Base-by-base conservation (phyloP, 2,888 invertebrate species). In the Nycteola revayana region DNA sequence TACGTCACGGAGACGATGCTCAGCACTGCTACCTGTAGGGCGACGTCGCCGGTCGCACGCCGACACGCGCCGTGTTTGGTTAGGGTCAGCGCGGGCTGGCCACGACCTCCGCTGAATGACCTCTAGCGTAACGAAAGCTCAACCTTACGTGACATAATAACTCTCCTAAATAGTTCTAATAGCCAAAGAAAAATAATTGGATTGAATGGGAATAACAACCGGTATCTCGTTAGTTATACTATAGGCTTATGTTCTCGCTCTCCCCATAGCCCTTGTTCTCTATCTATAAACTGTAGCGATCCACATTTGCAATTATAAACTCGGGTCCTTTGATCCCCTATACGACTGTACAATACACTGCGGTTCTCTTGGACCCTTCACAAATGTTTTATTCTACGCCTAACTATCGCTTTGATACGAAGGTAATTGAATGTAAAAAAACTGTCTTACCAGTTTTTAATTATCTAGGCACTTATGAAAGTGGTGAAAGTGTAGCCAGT, bases 1-100 rank as follows among this genome's bases (percentile, higher is more conserved):
- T 72, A 71, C 75, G 74, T 74, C 78, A 75, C 57, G 44, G 28
- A 41, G 42, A 39, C 50, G 51, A 47, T 49, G 46, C 42, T 48
- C 46, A 42, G 46, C 42, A 33, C 46, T 36, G 37, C 42, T 53
- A 45, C 51, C 52, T 53, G 61, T 46, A 49, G 47, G 39, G 32
- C 41, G 36, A 36, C 11, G 21, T 21, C 7, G 21, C 17, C 23
- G 9, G 17, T 9, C 22, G 32, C n/a, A 21, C 14, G 14, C 14
- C 42, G 47, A 43, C 42, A 32, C 32, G 32, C 40, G 33, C 37
- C 28, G 45, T 45, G 55, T 52, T 49, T 40, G 50, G 42, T 36
- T 46, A 45, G 44, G 39, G 25, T 34, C 25, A 47, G 46, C 44
- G 36, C 28, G 25, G 23, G 34, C 41, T 36, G 28, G 42, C 36